Evolutionary conservation across 2,888 invertebrate genomes (phyloP).

Genomic region (Yponomeuta plumbellus): DNA sequence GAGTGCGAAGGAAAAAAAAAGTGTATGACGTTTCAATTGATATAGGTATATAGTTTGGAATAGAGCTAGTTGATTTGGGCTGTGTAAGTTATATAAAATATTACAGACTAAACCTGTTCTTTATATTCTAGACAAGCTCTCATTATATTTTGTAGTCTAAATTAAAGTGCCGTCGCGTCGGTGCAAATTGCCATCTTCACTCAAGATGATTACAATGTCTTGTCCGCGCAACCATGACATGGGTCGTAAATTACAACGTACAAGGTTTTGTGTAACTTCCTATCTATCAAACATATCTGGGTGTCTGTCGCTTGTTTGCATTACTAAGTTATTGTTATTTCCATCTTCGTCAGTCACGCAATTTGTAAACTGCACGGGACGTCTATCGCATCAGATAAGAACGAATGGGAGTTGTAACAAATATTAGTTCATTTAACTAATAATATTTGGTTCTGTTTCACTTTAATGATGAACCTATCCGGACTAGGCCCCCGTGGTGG

Average conservation of each 20-base stretch:
- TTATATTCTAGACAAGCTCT: background rate
- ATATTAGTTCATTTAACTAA: too few species aligned
- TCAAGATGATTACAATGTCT: constrained; percentile 8
- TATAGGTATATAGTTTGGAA: too few species aligned
- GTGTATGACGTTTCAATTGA: too few species aligned
- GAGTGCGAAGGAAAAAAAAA: too few species aligned
- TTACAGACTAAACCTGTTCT: background rate
- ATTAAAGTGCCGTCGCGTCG: background rate
- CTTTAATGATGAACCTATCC: too few species aligned
- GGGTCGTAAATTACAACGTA: background rate
- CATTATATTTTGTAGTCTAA: background rate
- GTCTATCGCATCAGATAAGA: too few species aligned
- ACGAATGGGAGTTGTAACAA: too few species aligned
- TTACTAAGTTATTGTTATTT: background rate
- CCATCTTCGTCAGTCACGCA: background rate
- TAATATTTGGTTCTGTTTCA: too few species aligned
- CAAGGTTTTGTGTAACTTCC: background rate
- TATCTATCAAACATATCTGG: background rate
- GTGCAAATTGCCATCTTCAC: constrained; percentile 7
- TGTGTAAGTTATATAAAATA: background rate
- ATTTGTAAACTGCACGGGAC: background rate
- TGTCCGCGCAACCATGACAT: background rate
- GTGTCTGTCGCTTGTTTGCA: background rate
- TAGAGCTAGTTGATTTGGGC: too few species aligned
- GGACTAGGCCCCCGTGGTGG: too few species aligned